Conservation (phyloP, 2,888 invertebrate genomes). For the Sarcophaga caerulescens region DNA sequence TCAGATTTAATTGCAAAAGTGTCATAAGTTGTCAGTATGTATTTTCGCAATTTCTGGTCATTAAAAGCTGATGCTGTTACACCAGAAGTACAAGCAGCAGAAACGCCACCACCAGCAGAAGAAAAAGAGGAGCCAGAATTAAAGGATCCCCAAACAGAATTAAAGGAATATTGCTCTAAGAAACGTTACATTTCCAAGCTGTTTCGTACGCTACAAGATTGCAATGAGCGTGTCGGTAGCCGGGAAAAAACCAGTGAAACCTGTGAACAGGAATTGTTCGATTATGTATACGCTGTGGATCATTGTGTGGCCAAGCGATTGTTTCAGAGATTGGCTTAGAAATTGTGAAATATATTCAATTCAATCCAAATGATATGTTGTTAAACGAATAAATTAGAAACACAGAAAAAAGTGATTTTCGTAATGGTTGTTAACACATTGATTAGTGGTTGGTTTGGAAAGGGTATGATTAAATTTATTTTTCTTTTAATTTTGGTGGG, state of each 20-base stretch:
- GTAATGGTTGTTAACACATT: slow-evolving; percentile 4
- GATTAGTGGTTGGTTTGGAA: slow-evolving; percentile 17
- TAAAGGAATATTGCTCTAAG: background rate
- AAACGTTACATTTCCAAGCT: slow-evolving; percentile 3
- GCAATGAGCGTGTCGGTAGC: slow-evolving; percentile 92
- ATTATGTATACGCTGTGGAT: slow-evolving; percentile 93
- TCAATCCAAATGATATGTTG: background rate
- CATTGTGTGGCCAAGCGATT: slow-evolving; percentile 90
- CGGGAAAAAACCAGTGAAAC: slow-evolving; percentile 90
- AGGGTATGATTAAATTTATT: slow-evolving; percentile 30
- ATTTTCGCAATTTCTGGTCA: too few relatives aligned
- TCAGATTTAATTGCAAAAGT: too few relatives aligned
- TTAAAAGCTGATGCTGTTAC: too few relatives aligned
- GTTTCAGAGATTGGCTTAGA: slow-evolving; percentile 80
- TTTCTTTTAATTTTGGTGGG: slow-evolving; percentile 20
- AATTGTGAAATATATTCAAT: background rate
- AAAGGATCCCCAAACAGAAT: too few relatives aligned
- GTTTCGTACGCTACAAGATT: slow-evolving; percentile 82
- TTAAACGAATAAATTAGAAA: background rate
- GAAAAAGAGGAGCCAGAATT: too few relatives aligned
- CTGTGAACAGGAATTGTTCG: slow-evolving; percentile 93
- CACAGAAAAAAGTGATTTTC: slow-evolving; percentile 5
- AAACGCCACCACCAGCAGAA: too few relatives aligned
- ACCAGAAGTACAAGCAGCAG: too few relatives aligned
- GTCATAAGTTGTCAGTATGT: too few relatives aligned